Conservation (phyloP, 1,140 invertebrate genomes). For the Macrobrachium nipponense region DNA sequence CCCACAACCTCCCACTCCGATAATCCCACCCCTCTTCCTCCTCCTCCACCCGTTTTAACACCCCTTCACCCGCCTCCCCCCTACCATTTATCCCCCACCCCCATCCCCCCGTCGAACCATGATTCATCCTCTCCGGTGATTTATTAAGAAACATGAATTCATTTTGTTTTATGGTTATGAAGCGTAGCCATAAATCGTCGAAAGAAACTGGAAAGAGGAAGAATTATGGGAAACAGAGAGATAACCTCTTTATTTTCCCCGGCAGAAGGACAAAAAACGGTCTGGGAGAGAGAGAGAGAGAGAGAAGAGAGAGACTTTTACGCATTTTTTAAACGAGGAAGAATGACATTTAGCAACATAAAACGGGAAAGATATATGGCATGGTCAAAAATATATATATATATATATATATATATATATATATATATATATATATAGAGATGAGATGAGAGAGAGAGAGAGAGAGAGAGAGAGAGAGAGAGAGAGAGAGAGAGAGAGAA, state of each 20-base stretch:
- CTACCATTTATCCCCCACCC: background rate
- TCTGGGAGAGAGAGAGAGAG: background rate
- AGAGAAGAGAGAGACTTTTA: background rate
- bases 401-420: no score
- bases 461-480: background rate
- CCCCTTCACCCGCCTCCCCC: background rate
- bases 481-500: background rate
- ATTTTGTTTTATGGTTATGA: conserved; percentile 59
- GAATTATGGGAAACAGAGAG: conserved; percentile 41
- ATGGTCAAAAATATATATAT: no score
- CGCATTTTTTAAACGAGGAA: no score
- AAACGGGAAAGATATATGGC: no score
- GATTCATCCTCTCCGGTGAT: conserved; percentile 14
- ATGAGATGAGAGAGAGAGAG: background rate
- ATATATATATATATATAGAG: no score
- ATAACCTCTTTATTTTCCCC: conserved; percentile 32
- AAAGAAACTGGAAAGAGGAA: conserved; percentile 31
- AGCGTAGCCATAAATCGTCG: conserved; percentile 44
- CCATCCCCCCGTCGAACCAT: background rate
- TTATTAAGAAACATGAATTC: conserved; percentile 55
- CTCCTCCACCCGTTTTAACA: background rate
- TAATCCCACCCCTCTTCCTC: no score
- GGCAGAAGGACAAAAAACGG: no score
- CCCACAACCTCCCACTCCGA: background rate
- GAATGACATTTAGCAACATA: no score